Conservation (phyloP, 2,888 invertebrate species). For the Polydrusus cervinus region DNA sequence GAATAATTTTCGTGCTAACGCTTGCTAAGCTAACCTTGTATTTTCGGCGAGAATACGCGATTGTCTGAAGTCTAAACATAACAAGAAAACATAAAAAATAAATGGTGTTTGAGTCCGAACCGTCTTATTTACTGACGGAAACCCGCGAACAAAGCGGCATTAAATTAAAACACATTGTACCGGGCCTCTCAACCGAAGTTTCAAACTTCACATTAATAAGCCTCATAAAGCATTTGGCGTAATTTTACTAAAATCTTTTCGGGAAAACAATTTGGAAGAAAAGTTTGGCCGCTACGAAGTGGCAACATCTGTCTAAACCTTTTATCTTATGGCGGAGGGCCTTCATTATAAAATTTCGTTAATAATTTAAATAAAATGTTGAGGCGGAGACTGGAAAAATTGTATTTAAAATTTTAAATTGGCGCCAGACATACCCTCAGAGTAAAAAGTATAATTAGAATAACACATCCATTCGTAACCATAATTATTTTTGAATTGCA, state of each 20-base stretch:
- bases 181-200: conserved; percentile 11
- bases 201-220: conserved; percentile 35
- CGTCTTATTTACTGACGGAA: not conserved
- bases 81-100: not conserved
- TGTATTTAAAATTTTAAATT: not conserved
- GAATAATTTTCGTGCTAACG: too few species aligned
- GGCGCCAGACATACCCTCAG: too few species aligned
- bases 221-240: conserved; percentile 38
- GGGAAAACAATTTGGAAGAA: conserved; percentile 47
- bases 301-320: conserved; percentile 54
- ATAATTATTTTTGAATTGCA: too few species aligned
- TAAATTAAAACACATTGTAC: conserved; percentile 21
- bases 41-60: too few species aligned
- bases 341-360: conserved; percentile 53
- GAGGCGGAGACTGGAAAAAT: conserved; percentile 28
- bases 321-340: conserved; percentile 48
- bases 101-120: not conserved
- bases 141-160: conserved; percentile 18
- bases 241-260: conserved; percentile 39
- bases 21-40: too few species aligned
- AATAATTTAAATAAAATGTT: conserved; percentile 52
- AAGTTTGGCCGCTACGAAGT: conserved; percentile 43
- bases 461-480: too few species aligned
- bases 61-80: too few species aligned
- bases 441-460: too few species aligned